A percentile compares a stretch with the other conserved stretches of the same genome.
phyloP scores from a whole-genome alignment of 2,797 vertebrate genomes.

The Enteromius afrohamiltoni region DNA sequence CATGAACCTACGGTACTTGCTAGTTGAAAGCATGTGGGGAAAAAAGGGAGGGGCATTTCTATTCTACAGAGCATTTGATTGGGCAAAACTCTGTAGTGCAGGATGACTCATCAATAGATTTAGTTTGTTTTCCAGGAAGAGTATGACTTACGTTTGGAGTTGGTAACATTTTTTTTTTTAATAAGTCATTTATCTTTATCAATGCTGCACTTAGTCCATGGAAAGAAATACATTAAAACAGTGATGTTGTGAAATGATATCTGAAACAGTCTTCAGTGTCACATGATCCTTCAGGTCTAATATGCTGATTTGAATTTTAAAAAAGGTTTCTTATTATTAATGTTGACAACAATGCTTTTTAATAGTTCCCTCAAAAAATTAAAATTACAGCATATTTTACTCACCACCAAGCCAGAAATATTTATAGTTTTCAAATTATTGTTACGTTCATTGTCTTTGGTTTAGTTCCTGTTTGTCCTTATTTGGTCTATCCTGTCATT shows the following conservation, averaged over 20 bases:
- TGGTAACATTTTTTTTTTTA: background rate
- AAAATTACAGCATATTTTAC: no score
- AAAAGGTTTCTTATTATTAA: background rate
- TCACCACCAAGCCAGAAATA: no score
- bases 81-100: background rate
- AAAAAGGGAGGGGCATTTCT: background rate
- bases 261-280: background rate
- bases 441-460: no score
- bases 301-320: background rate
- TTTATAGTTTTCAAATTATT: no score
- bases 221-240: background rate
- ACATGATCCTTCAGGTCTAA: background rate
- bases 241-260: background rate
- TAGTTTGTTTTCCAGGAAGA: background rate
- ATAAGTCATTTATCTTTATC: background rate
- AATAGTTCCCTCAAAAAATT: no score
- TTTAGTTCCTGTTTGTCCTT: no score
- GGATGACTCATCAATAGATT: background rate
- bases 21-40: background rate
- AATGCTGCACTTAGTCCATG: background rate
- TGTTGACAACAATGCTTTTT: background rate
- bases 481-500: no score
- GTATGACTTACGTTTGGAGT: background rate
- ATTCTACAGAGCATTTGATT: background rate
- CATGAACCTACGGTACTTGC: background rate